These are phyloP conservation scores for Novumbra hubbsi DNA, from an alignment of 2,797 vertebrate species.

Conservation along the genomic window DNA sequence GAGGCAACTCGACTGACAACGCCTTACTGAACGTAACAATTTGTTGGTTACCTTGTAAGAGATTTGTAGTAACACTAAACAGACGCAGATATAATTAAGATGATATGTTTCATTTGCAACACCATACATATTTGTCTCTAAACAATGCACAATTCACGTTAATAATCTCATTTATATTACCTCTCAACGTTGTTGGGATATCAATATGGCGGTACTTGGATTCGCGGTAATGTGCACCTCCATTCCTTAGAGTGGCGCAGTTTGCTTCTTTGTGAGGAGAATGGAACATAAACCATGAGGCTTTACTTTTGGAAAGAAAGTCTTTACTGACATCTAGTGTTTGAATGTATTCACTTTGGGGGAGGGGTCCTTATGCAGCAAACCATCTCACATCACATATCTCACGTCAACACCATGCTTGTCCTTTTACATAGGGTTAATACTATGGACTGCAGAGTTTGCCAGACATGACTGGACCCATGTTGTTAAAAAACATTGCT, in stretches of 20 bases:
- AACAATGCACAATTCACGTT: conserved; percentile 45
- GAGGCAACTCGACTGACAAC: conserved; percentile 67
- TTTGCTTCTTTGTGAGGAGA: conserved; percentile 36
- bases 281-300: background rate
- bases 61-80: conserved; percentile 13
- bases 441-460: no score
- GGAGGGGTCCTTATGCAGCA: no score
- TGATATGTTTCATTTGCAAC: conserved; percentile 10
- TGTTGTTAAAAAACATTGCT: no score
- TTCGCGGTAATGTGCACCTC: conserved; percentile 57
- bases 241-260: conserved; percentile 65
- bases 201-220: conserved; percentile 83
- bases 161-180: conserved; percentile 67
- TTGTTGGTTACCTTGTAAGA: conserved; percentile 31
- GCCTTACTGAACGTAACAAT: conserved; percentile 69
- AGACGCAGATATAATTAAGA: conserved; percentile 17
- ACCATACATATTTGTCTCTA: conserved; percentile 3
- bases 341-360: conserved; percentile 8
- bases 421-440: no score
- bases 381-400: no score
- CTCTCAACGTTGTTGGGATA: conserved; percentile 78
- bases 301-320: background rate
- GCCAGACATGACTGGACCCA: no score
- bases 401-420: no score
- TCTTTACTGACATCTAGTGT: conserved; percentile 56